Evolutionary conservation across 2,888 invertebrate species (phyloP).

Genomic region (Patella pellucida): DNA sequence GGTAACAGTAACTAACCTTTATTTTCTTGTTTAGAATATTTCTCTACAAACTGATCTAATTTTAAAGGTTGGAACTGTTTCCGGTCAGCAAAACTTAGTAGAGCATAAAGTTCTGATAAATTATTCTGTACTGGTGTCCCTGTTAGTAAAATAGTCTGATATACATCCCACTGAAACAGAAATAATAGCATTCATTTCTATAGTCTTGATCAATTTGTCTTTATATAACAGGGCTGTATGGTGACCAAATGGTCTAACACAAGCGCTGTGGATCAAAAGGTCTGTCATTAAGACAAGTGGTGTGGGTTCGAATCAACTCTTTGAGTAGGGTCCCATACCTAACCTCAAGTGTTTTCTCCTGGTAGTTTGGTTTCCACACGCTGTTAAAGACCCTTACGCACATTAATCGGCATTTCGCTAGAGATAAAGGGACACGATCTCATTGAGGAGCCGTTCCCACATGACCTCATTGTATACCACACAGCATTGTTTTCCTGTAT

Average conservation of each 20-base stretch:
- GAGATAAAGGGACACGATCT: too few relatives aligned
- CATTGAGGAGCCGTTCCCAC: too few relatives aligned
- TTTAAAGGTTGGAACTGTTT: conserved; percentile 57
- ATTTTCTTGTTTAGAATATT: conserved; percentile 42
- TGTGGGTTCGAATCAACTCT: background rate
- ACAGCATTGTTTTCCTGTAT: too few relatives aligned
- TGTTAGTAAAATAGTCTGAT: conserved; percentile 66
- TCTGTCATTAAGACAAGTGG: too few relatives aligned
- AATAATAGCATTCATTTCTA: conserved; percentile 5
- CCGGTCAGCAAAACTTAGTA: conserved; percentile 67
- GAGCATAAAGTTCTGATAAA: conserved; percentile 69
- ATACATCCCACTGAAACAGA: conserved; percentile 57
- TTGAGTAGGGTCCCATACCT: background rate
- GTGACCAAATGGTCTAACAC: background rate
- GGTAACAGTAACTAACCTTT: conserved; percentile 32
- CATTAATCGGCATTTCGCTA: too few relatives aligned
- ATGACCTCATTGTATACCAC: too few relatives aligned
- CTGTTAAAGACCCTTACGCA: too few relatives aligned
- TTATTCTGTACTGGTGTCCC: conserved; percentile 73
- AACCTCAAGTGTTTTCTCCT: background rate
- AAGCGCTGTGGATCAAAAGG: too few relatives aligned
- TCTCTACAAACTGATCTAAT: conserved; percentile 62
- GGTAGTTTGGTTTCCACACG: background rate
- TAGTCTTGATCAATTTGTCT: background rate
- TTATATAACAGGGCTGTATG: background rate